A percentile compares a stretch with the other conserved stretches of the same genome.
phyloP scores from a whole-genome alignment of 2,888 invertebrate genomes.

The Calameuta pallipes region DNA sequence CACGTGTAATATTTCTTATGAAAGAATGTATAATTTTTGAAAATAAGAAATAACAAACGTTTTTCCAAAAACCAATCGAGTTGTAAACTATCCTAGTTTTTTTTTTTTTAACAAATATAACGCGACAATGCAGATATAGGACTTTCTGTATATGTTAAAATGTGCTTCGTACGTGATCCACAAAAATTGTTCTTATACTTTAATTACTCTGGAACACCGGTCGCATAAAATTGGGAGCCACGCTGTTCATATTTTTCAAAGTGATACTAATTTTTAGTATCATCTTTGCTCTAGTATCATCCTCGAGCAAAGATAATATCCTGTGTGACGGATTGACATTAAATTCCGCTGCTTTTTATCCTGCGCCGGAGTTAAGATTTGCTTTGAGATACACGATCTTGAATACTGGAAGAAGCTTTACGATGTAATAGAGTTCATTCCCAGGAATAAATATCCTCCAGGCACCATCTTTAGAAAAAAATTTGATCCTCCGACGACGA shows the following conservation, averaged over 20 bases:
- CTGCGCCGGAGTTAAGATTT: not conserved
- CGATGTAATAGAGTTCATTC: not conserved
- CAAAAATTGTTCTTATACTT: not conserved
- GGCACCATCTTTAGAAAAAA: slow-evolving; percentile 3
- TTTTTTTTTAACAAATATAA: not conserved
- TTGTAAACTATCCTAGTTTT: not conserved
- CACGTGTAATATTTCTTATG: not conserved
- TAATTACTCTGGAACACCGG: not conserved
- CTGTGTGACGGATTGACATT: too few relatives aligned
- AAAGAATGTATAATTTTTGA: not conserved
- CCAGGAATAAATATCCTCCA: slow-evolving; percentile 3
- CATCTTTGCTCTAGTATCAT: not conserved
- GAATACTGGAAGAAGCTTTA: not conserved
- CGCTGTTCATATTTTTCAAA: not conserved
- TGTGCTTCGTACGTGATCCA: not conserved
- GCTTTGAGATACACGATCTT: not conserved
- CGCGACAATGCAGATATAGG: not conserved
- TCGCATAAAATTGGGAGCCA: not conserved
- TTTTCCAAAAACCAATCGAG: too few relatives aligned
- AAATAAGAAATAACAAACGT: not conserved
- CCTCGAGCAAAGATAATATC: not conserved
- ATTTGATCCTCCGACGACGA: slow-evolving; percentile 9
- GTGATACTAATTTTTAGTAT: not conserved
- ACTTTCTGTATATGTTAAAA: not conserved
- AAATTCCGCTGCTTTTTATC: not conserved